Evolutionary conservation across 1,140 invertebrate species (phyloP).

Genomic region (Sitophilus oryzae): DNA sequence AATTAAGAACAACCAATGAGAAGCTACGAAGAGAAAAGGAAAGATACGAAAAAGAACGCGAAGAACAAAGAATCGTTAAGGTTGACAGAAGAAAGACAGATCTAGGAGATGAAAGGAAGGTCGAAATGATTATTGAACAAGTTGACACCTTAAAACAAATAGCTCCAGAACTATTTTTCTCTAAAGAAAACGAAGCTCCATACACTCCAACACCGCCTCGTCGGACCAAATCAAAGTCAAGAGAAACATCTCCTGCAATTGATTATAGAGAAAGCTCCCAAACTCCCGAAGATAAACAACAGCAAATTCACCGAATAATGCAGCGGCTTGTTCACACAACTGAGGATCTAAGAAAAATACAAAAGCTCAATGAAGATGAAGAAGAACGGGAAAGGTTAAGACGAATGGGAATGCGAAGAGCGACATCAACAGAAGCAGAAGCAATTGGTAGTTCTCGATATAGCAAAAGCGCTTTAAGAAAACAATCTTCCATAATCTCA

Average conservation of each 20-base stretch:
- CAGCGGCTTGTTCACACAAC: slow-evolving; percentile 48
- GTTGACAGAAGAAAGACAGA: slow-evolving; percentile 50
- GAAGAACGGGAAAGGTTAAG: slow-evolving; percentile 45
- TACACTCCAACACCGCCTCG: slow-evolving; percentile 53
- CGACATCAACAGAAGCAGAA: slow-evolving; percentile 47
- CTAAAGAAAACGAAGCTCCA: slow-evolving; percentile 35
- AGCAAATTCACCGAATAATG: slow-evolving; percentile 42
- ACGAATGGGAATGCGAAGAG: slow-evolving; percentile 43
- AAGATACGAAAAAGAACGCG: slow-evolving; percentile 74
- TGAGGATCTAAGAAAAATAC: slow-evolving; percentile 48
- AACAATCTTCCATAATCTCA: slow-evolving; percentile 40
- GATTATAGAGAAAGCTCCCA: slow-evolving; percentile 43
- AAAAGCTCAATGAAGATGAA: slow-evolving; percentile 47
- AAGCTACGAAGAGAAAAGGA: slow-evolving; percentile 83
- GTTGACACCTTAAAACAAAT: slow-evolving; percentile 70
- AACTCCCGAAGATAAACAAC: slow-evolving; percentile 37
- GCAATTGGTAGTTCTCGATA: slow-evolving; percentile 28
- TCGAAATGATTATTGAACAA: slow-evolving; percentile 66
- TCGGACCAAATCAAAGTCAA: slow-evolving; percentile 52
- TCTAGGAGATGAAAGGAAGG: slow-evolving; percentile 58
- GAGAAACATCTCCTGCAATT: slow-evolving; percentile 54
- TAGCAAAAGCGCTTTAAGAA: slow-evolving; percentile 44
- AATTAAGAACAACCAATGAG: slow-evolving; percentile 85
- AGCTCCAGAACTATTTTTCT: slow-evolving; percentile 56
- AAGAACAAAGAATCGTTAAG: slow-evolving; percentile 54